Base-by-base conservation (phyloP, 2,888 invertebrate genomes). In the Leucophenga montana region DNA sequence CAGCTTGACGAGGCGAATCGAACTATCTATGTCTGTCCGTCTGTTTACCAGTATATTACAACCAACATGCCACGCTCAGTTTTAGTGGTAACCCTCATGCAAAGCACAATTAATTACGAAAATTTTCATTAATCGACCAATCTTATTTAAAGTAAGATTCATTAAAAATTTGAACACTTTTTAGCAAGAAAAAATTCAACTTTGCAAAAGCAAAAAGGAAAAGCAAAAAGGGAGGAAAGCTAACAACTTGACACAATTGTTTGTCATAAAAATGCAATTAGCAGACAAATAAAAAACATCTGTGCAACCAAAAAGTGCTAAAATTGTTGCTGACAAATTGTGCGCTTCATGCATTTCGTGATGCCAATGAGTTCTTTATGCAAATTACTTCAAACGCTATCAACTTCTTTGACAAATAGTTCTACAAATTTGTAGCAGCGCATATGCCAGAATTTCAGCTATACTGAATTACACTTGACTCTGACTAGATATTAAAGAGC, bases 251-350 rank as follows among this genome's bases (percentile, higher is more conserved):
- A 59, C 59, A 61, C 44, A 39, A 33, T 18, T 39, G 53, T 44
- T 68, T 67, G 46, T 72, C 75, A 77, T 83, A 78, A 76, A 83
- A 80, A 71, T 78, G 77, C 81, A 84, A 86, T 86, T 85, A 84
- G 79, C 66, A 71, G 66, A 71, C 76, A 72, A 72, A 77, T 79
- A 73, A 75, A 78, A 78, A 80, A 78, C 85, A 85, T 79, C 85
- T 85, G 85, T 72, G 59, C 44, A 61, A 56, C 16, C 16, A 20
- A 64, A 56, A 68, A 59, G 46, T 68, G 27, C 11, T 6, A 50
- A 6, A 50, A 13, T 16, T 50, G 13, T n/a, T 71, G 74, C 69
- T 79, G 77, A 79, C 75, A 78, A 77, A 77, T 82, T 66, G 69
- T 68, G 46, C 65, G 73, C 11, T 69, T 66, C 50, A 68, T 65